These are phyloP conservation scores for Neodiprion fabricii DNA, from an alignment of 1,140 invertebrate species.

Conservation along the genomic window DNA sequence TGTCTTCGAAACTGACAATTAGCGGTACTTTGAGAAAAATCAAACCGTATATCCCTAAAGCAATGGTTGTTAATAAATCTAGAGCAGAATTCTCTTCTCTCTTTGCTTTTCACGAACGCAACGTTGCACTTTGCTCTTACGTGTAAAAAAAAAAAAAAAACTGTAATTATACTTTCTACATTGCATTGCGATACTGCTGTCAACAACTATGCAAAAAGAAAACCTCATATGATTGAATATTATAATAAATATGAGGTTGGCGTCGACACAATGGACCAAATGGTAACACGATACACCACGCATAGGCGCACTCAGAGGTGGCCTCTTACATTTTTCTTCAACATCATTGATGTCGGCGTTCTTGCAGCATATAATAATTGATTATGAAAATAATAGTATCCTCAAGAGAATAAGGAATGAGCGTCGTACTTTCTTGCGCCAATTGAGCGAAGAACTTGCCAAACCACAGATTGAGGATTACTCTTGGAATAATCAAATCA, in stretches of 20 bases:
- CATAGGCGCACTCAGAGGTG: conserved; percentile 30
- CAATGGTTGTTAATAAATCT: conserved; percentile 21
- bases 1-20: conserved; percentile 34
- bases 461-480: conserved; percentile 3
- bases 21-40: conserved; percentile 41
- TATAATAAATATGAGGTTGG: conserved; percentile 51
- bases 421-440: conserved; percentile 12
- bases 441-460: conserved; percentile 9
- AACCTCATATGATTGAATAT: conserved; percentile 42
- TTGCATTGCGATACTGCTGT: conserved; percentile 25
- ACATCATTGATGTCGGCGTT: conserved; percentile 30
- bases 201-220: conserved; percentile 31
- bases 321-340: conserved; percentile 36
- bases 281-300: conserved; percentile 32
- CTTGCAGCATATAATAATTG: conserved; percentile 24
- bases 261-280: conserved; percentile 51
- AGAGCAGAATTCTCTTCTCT: conserved; percentile 14
- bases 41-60: conserved; percentile 33
- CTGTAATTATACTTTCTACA: conserved; percentile 24
- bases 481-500: not conserved
- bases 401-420: conserved; percentile 8
- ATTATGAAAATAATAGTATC: conserved; percentile 23
- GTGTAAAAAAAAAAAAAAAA: conserved; percentile 31
- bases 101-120: conserved; percentile 25
- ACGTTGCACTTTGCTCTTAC: conserved; percentile 31